phyloP scores from a whole-genome alignment of 2,113 vertebrate genomes.

The Zosterops lateralis region DNA sequence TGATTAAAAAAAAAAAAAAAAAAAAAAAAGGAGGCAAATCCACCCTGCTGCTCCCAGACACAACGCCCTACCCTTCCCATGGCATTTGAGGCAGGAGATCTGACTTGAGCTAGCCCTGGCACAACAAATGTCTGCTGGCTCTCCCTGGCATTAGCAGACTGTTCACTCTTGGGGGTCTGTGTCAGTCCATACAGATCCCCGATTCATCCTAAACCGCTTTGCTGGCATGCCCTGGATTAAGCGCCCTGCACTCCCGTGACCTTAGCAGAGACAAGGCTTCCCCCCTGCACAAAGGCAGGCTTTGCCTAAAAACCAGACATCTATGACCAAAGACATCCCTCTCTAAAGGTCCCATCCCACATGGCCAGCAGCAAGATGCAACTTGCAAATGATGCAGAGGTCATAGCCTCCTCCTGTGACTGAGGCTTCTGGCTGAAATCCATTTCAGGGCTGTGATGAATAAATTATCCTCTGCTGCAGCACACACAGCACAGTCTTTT shows the following conservation, averaged over 20 bases:
- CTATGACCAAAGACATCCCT: not conserved
- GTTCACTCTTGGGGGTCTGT: not conserved
- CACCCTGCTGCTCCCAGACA: not conserved
- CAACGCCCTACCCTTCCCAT: not conserved
- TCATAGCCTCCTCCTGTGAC: not conserved
- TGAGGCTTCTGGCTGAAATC: not conserved
- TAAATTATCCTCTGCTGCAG: not conserved
- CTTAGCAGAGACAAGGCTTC: not conserved
- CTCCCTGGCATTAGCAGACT: not conserved
- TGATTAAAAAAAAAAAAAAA: too few relatives aligned
- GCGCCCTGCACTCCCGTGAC: not conserved
- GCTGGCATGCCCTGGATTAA: not conserved
- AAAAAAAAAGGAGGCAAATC: not conserved
- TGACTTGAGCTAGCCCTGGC: not conserved
- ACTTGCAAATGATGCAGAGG: not conserved
- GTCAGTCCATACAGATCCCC: not conserved
- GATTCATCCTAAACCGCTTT: not conserved
- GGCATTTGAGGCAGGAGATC: not conserved
- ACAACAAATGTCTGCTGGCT: not conserved
- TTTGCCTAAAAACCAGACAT: constrained; percentile 12
- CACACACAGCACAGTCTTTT: not conserved
- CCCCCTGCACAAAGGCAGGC: not conserved
- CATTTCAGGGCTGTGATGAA: not conserved
- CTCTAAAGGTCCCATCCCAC: not conserved
- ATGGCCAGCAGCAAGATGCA: not conserved